Evolutionary conservation across 2,113 vertebrate species (phyloP).

Genomic region (Microcebus griseorufus): DNA sequence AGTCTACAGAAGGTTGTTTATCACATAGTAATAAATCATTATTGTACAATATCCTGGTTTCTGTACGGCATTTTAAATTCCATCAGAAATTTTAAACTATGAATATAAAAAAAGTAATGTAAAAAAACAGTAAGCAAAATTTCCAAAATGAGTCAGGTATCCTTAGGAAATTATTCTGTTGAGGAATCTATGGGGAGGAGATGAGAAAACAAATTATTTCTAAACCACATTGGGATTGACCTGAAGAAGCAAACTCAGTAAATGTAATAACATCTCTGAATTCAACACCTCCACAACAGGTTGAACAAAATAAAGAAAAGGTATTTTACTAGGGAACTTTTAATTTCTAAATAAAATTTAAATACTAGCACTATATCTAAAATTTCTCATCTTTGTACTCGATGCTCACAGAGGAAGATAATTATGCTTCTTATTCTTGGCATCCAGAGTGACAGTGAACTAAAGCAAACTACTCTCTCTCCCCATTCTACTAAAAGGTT

Average conservation of each 20-base stretch:
- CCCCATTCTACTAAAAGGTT: conserved; percentile 80
- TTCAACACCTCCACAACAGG: neutral
- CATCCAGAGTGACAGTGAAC: conserved; percentile 61
- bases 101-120: neutral
- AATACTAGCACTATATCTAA: neutral
- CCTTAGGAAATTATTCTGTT: conserved; percentile 52
- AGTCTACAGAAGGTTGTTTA: conserved; percentile 61
- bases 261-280: neutral
- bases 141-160: conserved; percentile 60
- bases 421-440: neutral
- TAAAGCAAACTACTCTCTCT: conserved; percentile 70
- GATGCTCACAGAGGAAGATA: conserved; percentile 67
- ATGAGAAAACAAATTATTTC: conserved; percentile 61
- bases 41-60: conserved; percentile 18
- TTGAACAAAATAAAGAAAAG: conserved; percentile 17
- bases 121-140: conserved; percentile 41
- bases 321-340: conserved; percentile 41
- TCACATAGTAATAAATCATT: conserved; percentile 49
- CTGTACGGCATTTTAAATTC: conserved; percentile 50
- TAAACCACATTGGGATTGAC: conserved; percentile 18
- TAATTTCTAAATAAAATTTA: conserved; percentile 63
- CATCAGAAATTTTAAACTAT: conserved; percentile 65
- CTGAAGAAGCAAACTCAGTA: conserved; percentile 32
- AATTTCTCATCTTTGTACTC: conserved; percentile 68
- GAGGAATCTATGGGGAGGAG: neutral